These are phyloP conservation scores for Menidia beryllina DNA, from an alignment of 2,113 vertebrate species.

Conservation along the genomic window DNA sequence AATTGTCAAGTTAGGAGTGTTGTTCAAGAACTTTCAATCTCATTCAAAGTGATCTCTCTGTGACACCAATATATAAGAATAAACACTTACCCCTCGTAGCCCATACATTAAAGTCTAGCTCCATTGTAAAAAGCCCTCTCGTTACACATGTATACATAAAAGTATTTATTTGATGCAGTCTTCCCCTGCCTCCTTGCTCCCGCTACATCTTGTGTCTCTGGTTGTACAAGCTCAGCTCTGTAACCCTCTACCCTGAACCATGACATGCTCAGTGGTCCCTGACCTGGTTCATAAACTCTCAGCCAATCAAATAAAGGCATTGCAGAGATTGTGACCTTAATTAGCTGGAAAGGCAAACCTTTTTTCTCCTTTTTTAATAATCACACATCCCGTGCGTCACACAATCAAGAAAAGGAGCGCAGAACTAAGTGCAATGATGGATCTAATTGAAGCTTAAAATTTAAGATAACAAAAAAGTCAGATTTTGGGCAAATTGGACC, in stretches of 20 bases:
- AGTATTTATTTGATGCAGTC: not conserved
- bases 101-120: constrained; percentile 39
- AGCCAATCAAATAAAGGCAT: constrained; percentile 69
- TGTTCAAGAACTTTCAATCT: not conserved
- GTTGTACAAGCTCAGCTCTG: constrained; percentile 22
- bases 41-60: not conserved
- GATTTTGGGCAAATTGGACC: not conserved
- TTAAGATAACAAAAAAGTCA: not conserved
- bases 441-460: constrained; percentile 5
- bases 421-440: not conserved
- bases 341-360: constrained; percentile 56
- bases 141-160: not conserved
- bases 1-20: not conserved
- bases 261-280: constrained; percentile 63
- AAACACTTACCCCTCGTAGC: constrained; percentile 42
- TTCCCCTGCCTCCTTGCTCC: constrained; percentile 20
- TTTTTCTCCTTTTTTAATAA: constrained; percentile 24
- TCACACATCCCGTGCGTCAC: constrained; percentile 28
- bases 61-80: not conserved
- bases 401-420: constrained; percentile 7
- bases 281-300: constrained; percentile 72
- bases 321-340: constrained; percentile 70
- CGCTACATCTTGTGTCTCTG: constrained; percentile 30
- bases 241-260: constrained; percentile 64
- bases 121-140: constrained; percentile 21